Evolutionary conservation across 1,140 invertebrate species (phyloP), one percentile per base, ranked within the genome.

Genomic region (Drosophila guanche): DNA sequence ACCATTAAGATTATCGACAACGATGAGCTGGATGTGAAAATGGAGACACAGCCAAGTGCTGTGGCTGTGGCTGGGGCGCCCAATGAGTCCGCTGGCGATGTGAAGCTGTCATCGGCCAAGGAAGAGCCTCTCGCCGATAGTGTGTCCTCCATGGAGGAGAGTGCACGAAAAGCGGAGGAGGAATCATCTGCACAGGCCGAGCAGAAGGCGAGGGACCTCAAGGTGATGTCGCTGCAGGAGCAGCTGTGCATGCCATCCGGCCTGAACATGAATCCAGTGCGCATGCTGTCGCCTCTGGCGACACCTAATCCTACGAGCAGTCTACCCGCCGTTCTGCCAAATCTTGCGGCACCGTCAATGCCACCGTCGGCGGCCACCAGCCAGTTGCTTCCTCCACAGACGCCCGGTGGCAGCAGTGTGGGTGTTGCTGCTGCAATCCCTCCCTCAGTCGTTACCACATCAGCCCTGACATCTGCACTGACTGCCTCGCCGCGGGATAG

Each of bases 221-320:
- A 91, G 60, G 90, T 91, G 5, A 76, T 90, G 72, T 90, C 89
- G 6, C 58, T 91, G 27, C 91, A 91, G 46, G 90, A 91, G 55
- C 91, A 91, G 65, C 68, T 91, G 1, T 90, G 83, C 40, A 81
- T 91, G 71, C 91, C 91, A n/a, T 91, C 90, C 0, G 91, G 91
- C 5, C 43, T 91, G 0, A 91, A 91, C 63, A 91, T 91, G 91
- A 91, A 91, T 69, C 91, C 91, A 16, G 90, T 91, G 23, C 85
- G 91, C 14, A 85, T 91, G 76, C 60, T 90, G 0, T 90, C 91
- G 5, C 86, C 90, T 0, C 58, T 90, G 25, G 86, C 83, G 12
- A 89, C 90, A 2, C 85, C 90, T 5, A 91, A 90, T 66, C 84
- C 84, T 10, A 89, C 84, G 16, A 84, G 60, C 78, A 14, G 50